A percentile compares a stretch with the other conserved stretches of the same genome.
These are phyloP conservation scores for Cryptus armator DNA, from an alignment of 2,888 invertebrate genomes.

Conservation along the genomic window DNA sequence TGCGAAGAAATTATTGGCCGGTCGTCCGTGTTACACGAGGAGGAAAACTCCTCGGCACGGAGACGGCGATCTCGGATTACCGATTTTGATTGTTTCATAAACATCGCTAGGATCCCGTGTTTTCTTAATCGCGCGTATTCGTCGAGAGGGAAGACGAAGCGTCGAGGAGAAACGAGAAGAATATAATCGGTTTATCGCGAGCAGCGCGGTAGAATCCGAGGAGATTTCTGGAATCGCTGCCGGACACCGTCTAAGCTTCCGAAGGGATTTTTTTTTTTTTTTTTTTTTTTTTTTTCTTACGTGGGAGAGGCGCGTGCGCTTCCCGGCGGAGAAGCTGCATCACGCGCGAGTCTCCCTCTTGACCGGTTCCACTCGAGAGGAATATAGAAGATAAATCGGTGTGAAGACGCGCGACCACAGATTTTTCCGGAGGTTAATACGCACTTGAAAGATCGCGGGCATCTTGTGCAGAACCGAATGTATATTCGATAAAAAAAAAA, in stretches of 20 bases:
- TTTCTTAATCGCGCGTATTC: too few species aligned
- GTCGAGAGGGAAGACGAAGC: too few species aligned
- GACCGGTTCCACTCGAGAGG: background rate
- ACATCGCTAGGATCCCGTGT: too few species aligned
- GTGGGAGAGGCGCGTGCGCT: constrained; percentile 40
- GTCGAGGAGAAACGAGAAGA: too few species aligned
- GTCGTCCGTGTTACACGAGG: background rate
- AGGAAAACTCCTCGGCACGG: background rate
- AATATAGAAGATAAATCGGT: constrained; percentile 3
- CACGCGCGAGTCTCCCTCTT: constrained; percentile 9
- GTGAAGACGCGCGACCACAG: constrained; percentile 1
- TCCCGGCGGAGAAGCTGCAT: constrained; percentile 9
- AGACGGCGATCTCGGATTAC: too few species aligned
- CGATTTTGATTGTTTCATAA: too few species aligned
- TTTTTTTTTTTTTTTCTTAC: background rate
- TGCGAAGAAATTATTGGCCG: background rate
- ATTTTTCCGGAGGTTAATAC: background rate
- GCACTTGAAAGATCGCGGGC: background rate
- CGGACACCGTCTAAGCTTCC: background rate
- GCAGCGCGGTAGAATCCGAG: too few species aligned
- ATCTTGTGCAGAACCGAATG: background rate
- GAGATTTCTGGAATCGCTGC: background rate
- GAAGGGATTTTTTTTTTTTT: background rate
- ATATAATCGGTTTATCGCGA: too few species aligned
- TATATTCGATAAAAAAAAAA: background rate